Evolutionary conservation across 2,797 vertebrate genomes (phyloP).

Genomic region (Sebastes taczanowskii): DNA sequence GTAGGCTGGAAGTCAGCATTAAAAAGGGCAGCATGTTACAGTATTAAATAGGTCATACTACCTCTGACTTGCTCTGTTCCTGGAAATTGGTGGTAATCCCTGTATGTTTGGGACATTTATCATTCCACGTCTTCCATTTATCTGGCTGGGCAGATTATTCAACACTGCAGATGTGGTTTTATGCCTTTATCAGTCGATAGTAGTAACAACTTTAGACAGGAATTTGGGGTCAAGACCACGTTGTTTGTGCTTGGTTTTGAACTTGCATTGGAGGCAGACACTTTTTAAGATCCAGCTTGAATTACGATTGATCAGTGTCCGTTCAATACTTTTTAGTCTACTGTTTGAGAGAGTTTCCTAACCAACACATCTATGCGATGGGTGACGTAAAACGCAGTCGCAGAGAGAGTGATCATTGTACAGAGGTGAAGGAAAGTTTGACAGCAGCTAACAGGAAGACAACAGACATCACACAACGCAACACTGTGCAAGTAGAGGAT

Average conservation of each 20-base stretch:
- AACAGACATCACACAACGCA: background rate
- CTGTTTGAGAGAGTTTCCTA: background rate
- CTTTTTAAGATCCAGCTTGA: background rate
- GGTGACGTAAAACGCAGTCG: background rate
- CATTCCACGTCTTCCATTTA: conserved; percentile 7
- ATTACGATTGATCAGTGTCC: background rate
- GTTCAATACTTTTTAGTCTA: background rate
- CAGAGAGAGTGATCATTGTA: background rate
- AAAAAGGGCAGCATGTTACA: conserved; percentile 17
- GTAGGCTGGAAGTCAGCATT: conserved; percentile 5
- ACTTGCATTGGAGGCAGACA: background rate
- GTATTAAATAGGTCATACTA: conserved; percentile 28
- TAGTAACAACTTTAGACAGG: background rate
- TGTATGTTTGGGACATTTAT: conserved; percentile 41
- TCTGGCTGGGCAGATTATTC: conserved; percentile 13
- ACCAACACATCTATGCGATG: background rate
- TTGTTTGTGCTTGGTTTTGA: background rate
- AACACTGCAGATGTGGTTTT: background rate
- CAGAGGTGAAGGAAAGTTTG: background rate
- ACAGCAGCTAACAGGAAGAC: background rate
- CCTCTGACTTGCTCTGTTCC: conserved; percentile 29
- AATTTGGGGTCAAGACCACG: background rate
- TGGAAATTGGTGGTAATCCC: conserved; percentile 43
- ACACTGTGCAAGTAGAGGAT: background rate
- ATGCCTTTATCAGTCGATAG: background rate